Percentiles rank a stretch among this genome's conserved stretches.
Conservation (phyloP, 2,113 vertebrate genomes). For the Aldabrachelys gigantea region DNA sequence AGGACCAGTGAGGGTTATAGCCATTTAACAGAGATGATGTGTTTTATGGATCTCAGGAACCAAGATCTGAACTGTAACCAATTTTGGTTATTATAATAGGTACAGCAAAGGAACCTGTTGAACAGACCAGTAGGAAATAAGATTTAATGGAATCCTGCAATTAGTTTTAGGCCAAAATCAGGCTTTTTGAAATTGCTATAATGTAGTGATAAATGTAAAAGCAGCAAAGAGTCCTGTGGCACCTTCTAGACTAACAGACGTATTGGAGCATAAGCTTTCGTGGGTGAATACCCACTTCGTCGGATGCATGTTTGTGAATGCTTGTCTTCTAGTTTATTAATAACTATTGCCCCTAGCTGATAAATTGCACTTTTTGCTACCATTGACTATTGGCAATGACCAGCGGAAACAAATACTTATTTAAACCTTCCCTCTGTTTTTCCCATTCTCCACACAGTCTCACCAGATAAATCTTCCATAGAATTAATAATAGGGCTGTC, state of each 20-base stretch:
- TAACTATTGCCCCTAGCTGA: slow-evolving; percentile 22
- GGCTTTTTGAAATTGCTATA: neutral
- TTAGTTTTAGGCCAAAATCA: neutral
- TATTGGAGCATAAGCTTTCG: no score
- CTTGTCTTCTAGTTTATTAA: slow-evolving; percentile 8
- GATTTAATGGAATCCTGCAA: neutral
- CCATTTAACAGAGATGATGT: neutral
- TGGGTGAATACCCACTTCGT: no score
- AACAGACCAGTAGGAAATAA: neutral
- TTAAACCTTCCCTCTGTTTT: neutral
- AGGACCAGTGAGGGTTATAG: slow-evolving; percentile 9
- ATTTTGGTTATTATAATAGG: slow-evolving; percentile 1
- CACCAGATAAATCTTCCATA: neutral
- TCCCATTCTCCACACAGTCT: neutral
- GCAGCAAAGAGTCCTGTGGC: no score
- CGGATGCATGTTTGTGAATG: neutral
- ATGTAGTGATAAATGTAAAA: neutral
- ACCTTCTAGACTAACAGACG: no score
- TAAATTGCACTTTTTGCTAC: slow-evolving; percentile 18
- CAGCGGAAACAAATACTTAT: neutral
- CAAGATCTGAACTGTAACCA: neutral
- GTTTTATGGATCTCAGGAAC: slow-evolving; percentile 2
- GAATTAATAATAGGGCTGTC: neutral
- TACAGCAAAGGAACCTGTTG: neutral
- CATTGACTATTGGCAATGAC: neutral